These are phyloP conservation scores for Lutjanus campechanus DNA, from an alignment of 2,797 vertebrate genomes.

Conservation along the genomic window DNA sequence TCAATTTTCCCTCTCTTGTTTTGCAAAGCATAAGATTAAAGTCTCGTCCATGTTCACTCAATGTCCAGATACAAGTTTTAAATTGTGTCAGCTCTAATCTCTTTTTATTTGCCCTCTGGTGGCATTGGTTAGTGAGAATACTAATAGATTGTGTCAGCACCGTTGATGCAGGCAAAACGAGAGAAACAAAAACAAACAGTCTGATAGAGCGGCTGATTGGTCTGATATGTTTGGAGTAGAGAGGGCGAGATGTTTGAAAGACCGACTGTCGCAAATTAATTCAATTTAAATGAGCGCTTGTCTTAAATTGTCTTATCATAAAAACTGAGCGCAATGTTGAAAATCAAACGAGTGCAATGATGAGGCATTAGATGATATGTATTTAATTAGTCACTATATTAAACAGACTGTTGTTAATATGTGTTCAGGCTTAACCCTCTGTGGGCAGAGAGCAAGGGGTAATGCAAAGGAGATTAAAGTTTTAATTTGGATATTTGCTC, in stretches of 20 bases:
- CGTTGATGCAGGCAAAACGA: not conserved
- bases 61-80: slow-evolving; percentile 40
- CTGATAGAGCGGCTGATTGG: not conserved
- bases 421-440: slow-evolving; percentile 23
- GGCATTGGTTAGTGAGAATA: slow-evolving; percentile 21
- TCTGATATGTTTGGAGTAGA: not conserved
- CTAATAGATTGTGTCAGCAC: slow-evolving; percentile 10
- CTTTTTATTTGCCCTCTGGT: slow-evolving; percentile 36
- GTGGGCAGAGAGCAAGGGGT: slow-evolving; percentile 20
- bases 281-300: not conserved
- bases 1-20: slow-evolving; percentile 49
- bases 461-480: slow-evolving; percentile 35
- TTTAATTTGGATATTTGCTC: slow-evolving; percentile 39
- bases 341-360: not conserved
- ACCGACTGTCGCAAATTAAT: not conserved
- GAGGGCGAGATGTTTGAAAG: not conserved
- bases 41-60: slow-evolving; percentile 17
- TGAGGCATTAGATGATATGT: not conserved
- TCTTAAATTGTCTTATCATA: slow-evolving; percentile 5
- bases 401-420: slow-evolving; percentile 24
- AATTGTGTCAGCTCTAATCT: slow-evolving; percentile 36
- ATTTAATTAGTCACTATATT: slow-evolving; percentile 34
- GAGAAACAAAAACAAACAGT: slow-evolving; percentile 1
- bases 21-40: slow-evolving; percentile 51
- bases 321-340: not conserved